These are phyloP conservation scores for Strix uralensis DNA, from an alignment of 2,113 vertebrate genomes.

Conservation along the genomic window DNA sequence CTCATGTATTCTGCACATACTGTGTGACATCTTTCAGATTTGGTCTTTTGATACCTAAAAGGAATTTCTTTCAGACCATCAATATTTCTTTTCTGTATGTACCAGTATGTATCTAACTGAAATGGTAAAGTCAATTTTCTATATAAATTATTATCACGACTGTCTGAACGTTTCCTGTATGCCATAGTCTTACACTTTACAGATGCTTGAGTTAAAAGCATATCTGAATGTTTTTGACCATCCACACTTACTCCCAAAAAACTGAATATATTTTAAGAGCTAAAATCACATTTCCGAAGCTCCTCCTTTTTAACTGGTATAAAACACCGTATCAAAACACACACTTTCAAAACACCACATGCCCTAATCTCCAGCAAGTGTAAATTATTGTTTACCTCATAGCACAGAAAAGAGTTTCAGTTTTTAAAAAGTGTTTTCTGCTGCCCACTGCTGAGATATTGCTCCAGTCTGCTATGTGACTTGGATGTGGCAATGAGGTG, in stretches of 20 bases:
- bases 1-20: neutral
- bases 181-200: neutral
- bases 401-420: neutral
- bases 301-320: neutral
- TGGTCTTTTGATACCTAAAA: neutral
- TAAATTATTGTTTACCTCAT: neutral
- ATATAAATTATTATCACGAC: neutral
- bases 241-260: neutral
- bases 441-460: neutral
- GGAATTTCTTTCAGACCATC: neutral
- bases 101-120: neutral
- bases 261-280: neutral
- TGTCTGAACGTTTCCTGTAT: neutral
- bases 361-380: neutral
- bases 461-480: neutral
- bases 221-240: neutral
- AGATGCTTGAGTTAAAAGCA: neutral
- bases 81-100: neutral
- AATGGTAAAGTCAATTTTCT: neutral
- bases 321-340: neutral
- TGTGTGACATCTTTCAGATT: neutral
- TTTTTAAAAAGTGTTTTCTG: neutral
- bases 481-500: neutral
- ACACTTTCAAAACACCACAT: rapidly evolving
- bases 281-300: neutral